Conservation (phyloP, 1,140 invertebrate genomes). For the Ctenoplectra terminalis region DNA sequence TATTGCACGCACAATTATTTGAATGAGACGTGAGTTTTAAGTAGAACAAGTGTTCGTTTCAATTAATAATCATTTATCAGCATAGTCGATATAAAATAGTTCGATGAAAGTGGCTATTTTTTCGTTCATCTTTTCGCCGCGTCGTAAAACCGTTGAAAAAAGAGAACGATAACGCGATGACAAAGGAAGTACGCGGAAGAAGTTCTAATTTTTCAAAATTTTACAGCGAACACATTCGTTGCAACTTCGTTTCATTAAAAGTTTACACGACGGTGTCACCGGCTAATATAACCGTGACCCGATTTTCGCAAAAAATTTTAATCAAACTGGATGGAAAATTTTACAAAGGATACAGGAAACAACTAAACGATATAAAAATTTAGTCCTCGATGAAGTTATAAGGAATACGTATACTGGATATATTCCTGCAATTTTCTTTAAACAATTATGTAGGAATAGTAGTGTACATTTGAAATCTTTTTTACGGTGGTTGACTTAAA, state of each 20-base stretch:
- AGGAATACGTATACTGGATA: too few species aligned
- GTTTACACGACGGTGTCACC: background rate
- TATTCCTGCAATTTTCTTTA: too few species aligned
- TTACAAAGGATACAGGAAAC: background rate
- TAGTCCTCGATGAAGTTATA: background rate
- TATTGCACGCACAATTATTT: too few species aligned
- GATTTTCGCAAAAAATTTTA: background rate
- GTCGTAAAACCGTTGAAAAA: background rate
- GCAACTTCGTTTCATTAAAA: slow-evolving; percentile 19
- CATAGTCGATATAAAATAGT: background rate
- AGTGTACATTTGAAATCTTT: too few species aligned
- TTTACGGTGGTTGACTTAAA: too few species aligned
- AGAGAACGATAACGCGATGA: background rate
- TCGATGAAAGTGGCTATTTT: background rate
- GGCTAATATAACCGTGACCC: background rate
- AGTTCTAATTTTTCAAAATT: background rate
- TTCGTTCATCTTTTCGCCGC: background rate
- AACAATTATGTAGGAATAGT: too few species aligned
- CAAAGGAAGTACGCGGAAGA: too few species aligned
- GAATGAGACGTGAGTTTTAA: background rate
- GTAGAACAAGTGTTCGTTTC: background rate
- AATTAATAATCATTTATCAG: background rate
- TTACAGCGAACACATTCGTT: background rate
- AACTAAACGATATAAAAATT: background rate
- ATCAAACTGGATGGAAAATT: background rate